Base-by-base conservation (phyloP, 2,888 invertebrate genomes). In the Synanthedon andrenaeformis region DNA sequence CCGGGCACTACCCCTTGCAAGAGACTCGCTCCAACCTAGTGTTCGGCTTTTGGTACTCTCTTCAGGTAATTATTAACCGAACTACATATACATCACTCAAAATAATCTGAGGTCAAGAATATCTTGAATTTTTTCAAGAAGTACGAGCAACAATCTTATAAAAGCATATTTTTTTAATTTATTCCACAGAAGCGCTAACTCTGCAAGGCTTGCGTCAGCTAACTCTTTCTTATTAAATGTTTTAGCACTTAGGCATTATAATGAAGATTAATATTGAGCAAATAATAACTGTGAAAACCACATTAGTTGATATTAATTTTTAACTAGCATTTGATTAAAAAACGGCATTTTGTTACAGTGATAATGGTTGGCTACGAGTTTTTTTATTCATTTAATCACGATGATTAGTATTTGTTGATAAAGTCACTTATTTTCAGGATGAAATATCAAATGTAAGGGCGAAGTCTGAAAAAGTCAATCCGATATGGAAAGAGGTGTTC, bases 1-100 rank as follows among this genome's bases (percentile, higher is more conserved):
- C 93, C 8, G 97, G 97, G 0, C 90, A 93, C 60, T 97, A 95
- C 82, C 97, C 97, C 0, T 89, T 93, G 3, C 95, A 97, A 68
- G 98, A 97, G 80, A 93, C 92, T 0, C 91, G 94, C 58, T 97
- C 96, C 70, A 94, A 92, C 56, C 89, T 96, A 59, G 91, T 96
- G 0, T 93, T 97, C 80, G 94, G 94, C 3, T 96, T 97, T 77
- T 97, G 97, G 97, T 97, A 95, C 74, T 92, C 94, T 54, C 79
- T 97, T 53, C 97, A 97, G 89, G 95, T 94, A 68, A 76, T 70
- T 56, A 35, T 35, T 35, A 28, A 53, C 28, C 8, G 8, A 4
- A 28, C 28, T 8, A 0, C 28, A 8, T 8, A 28, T 52, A 52
- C 45, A 49, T 48, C 14, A 11, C 51, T 56, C n/a, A 11, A 53